Base-by-base conservation (phyloP, 1,140 invertebrate genomes). In the Eumaeus atala region DNA sequence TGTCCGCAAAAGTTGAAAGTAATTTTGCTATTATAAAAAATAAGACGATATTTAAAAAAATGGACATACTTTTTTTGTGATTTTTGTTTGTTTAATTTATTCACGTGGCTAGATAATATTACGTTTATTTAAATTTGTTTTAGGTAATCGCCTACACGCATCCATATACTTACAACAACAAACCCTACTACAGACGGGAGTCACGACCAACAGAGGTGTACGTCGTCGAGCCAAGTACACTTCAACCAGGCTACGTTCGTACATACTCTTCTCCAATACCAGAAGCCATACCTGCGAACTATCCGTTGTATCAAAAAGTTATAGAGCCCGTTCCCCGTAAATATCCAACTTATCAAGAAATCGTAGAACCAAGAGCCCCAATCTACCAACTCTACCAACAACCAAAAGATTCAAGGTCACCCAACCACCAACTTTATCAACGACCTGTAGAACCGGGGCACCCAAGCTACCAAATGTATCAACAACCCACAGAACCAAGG, bases 281-380 rank as follows among this genome's bases (percentile, higher is more conserved):
- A 0, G 40, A 44, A 44, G 40, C 40, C 7, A 40, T 40, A n/a
- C 14, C 40, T 17, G 10, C 16, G 17, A 17, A 44, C 10, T 54
- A 54, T 42, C 42, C 51, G 33, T 17, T 33, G 2, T 54, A 54
- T 35, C 51, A 42, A 18, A 51, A 51, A n/a, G 34, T 18, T n/a
- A 12, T 33, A 34, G 35, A 61, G 49, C 14, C 54, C 18, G 35
- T 40, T 5, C 6, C 47, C 14, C 40, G 12, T 9, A 44, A 44
- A 9, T 51, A 40, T 49, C 14, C 33, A 18, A 5, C 42, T 10
- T 51, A 47, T 8, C 52, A 51, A 58, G 34, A 38, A 49, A 28
- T 51, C 11, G 9, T 17, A 14, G 12, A 51, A 51, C 36, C 50
- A 12, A 51, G 35, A 33, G 21, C 48, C 10, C 11, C 9, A 9